These are phyloP conservation scores for Arenicola marina DNA, from an alignment of 2,888 invertebrate genomes.

Conservation along the genomic window DNA sequence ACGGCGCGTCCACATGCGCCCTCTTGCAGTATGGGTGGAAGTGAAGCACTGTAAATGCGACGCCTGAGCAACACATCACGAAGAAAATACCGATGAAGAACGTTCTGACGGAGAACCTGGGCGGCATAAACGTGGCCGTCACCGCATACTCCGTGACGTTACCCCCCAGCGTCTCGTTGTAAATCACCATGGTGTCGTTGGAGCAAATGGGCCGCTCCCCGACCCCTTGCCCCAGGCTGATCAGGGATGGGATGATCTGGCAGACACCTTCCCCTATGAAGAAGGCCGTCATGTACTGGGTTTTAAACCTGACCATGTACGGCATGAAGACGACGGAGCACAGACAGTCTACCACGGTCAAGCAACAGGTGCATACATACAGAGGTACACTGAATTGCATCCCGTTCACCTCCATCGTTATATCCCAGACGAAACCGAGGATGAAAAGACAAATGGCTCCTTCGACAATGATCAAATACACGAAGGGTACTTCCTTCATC, in stretches of 20 bases:
- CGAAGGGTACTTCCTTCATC: constrained; percentile 54
- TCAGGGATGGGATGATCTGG: constrained; percentile 78
- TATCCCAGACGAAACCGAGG: constrained; percentile 64
- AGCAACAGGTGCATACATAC: constrained; percentile 70
- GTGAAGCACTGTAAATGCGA: constrained; percentile 70
- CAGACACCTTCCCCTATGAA: constrained; percentile 74
- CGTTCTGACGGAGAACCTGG: constrained; percentile 64
- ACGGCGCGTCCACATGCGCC: neutral
- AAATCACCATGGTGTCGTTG: constrained; percentile 36
- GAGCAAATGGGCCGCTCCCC: constrained; percentile 67
- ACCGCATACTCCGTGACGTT: constrained; percentile 24
- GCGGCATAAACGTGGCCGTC: constrained; percentile 52
- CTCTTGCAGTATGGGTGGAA: constrained; percentile 32
- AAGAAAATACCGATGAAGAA: constrained; percentile 72
- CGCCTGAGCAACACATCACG: constrained; percentile 70
- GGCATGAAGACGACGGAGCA: constrained; percentile 86
- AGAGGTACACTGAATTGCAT: constrained; percentile 60
- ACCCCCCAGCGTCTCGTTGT: constrained; percentile 29
- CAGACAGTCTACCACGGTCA: constrained; percentile 80
- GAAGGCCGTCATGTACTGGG: constrained; percentile 78
- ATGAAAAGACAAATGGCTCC: constrained; percentile 61
- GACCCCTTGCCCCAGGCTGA: constrained; percentile 73
- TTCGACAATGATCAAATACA: constrained; percentile 61
- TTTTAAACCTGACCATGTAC: constrained; percentile 72
- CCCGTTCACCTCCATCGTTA: constrained; percentile 65